A percentile compares a stretch with the other conserved stretches of the same genome.
Evolutionary conservation across 2,888 invertebrate species (phyloP).

Genomic region (Melanophora roralis): DNA sequence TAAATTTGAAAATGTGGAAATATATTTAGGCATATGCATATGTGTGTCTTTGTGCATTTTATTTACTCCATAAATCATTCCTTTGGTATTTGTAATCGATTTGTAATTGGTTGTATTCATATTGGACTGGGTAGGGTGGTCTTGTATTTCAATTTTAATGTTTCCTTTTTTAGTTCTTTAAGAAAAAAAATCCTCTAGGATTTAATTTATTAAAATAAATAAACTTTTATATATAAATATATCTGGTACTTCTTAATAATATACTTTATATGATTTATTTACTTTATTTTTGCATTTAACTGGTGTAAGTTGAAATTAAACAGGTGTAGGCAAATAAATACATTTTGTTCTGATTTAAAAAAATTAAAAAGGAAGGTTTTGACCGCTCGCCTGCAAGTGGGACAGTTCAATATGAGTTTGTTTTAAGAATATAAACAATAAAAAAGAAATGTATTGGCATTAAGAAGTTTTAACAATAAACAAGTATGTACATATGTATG

Average conservation of each 20-base stretch:
- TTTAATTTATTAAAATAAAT: background rate
- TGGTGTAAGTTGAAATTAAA: slow-evolving; percentile 3
- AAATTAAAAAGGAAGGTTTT: background rate
- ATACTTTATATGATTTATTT: background rate
- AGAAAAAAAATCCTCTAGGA: background rate
- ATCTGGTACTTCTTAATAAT: background rate
- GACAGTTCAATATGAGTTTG: no score
- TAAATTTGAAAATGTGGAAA: background rate
- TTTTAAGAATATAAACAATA: no score
- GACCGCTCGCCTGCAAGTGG: no score
- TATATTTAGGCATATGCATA: no score
- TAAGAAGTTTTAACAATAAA: no score
- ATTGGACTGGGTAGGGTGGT: slow-evolving; percentile 11
- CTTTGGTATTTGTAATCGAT: slow-evolving; percentile 16
- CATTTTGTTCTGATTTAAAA: background rate
- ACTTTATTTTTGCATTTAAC: slow-evolving; percentile 3
- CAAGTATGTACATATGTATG: no score
- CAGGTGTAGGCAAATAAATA: slow-evolving; percentile 6
- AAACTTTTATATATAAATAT: background rate
- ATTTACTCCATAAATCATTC: slow-evolving; percentile 37
- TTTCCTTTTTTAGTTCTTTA: background rate
- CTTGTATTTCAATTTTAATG: slow-evolving; percentile 17
- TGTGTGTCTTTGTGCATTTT: background rate
- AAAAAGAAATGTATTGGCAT: no score
- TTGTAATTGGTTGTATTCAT: background rate